Base-by-base conservation (phyloP, 2,888 invertebrate species). In the Conchocele bisecta region DNA sequence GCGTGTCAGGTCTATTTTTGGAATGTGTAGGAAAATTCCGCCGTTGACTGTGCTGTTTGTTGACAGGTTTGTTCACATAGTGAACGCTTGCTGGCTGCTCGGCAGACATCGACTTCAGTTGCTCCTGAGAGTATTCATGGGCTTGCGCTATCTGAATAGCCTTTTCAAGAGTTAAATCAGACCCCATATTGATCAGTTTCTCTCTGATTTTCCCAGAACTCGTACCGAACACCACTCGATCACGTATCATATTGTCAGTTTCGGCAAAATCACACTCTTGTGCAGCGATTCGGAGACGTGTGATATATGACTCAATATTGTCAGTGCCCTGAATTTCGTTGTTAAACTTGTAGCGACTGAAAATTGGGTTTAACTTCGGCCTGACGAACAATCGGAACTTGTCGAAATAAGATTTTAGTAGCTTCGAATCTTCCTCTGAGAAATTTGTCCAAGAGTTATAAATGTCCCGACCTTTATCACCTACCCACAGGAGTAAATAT, bases 401-500 rank as follows among this genome's bases (percentile, higher is more conserved):
- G 2, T 50, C 39, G 33, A 59, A 65, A 31, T 64, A 60, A 5
- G 46, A 26, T 20, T 44, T 35, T 4, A 70, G 28, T 29, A 59
- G 58, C 15, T 59, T 56, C 0, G 37, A 28, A 48, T 65, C 70
- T 7, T 39, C 65, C 15, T 42, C 31, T 2, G 37, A 13, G 20
- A 46, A 13, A 15, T 29, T 37, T 6, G 20, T 60, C 70, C 59
- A 70, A 13, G 53, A 64, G 15, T 50, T 64, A 6, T 42, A 22
- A 6, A 59, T 29, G 20, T 66, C 29, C 4, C 51, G 31, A 3
- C 66, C 53, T 22, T 66, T 59, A 15, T 70, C 64, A 20, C 70
- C 53, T 13, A 58, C 31, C 70, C 57, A 64, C 2, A 64, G 22
- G 5, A 70, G 26, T 20, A 70, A 48, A 31, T 64, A 59, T 20